Conservation (phyloP, 2,797 vertebrate species). For the Phaenicophaeus curvirostris region DNA sequence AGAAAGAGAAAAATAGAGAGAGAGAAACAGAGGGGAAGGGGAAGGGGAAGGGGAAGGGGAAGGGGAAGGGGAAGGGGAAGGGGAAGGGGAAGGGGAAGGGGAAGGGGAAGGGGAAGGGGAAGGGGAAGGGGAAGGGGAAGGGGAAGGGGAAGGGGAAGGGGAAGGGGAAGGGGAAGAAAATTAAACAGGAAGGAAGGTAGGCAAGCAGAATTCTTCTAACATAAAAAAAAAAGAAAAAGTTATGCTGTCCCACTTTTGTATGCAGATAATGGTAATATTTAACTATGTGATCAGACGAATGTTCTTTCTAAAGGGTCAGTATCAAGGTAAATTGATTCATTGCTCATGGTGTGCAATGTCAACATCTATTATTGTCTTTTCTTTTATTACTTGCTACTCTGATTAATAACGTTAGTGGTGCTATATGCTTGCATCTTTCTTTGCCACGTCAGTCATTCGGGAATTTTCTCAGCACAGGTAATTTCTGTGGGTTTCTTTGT, state of each 20-base stretch:
- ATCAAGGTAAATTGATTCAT: constrained; percentile 70
- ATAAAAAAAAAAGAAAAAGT: not conserved
- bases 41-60: no score
- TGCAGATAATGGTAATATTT: not conserved
- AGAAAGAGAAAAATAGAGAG: no score
- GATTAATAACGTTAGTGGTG: constrained; percentile 70
- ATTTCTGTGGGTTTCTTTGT: constrained; percentile 56
- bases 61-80: no score
- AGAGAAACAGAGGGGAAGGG: fast-evolving
- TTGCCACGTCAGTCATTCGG: constrained; percentile 24
- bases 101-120: fast-evolving
- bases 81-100: no score
- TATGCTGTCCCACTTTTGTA: not conserved
- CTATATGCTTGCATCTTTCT: constrained; percentile 22
- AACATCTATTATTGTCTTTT: constrained; percentile 60
- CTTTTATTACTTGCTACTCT: constrained; percentile 60
- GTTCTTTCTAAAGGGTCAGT: constrained; percentile 56
- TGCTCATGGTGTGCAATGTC: constrained; percentile 28
- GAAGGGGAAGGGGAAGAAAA: no score
- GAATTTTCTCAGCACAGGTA: constrained; percentile 34
- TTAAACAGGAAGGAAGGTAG: no score
- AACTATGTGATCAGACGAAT: constrained; percentile 29
- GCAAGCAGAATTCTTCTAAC: not conserved
- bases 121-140: no score
- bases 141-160: no score